Percentiles rank a stretch among this genome's conserved stretches.
phyloP scores from a whole-genome alignment of 2,797 vertebrate species.

The Phyllotis vaccarum region DNA sequence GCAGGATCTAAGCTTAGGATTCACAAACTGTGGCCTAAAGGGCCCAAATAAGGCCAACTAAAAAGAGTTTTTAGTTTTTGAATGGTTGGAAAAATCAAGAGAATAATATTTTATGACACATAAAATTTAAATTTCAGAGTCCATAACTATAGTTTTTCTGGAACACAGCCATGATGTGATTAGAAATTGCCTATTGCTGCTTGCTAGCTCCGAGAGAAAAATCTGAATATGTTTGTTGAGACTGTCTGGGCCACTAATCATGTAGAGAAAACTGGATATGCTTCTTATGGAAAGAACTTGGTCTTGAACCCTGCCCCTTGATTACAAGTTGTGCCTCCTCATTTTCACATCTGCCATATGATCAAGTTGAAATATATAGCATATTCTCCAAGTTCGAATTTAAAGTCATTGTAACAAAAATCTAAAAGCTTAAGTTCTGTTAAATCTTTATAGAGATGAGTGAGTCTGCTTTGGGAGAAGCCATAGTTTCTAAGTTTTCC shows the following conservation, averaged over 20 bases:
- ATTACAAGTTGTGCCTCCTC: not conserved
- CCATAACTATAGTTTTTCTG: not conserved
- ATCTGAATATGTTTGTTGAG: not conserved
- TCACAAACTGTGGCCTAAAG: not conserved
- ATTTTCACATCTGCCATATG: not conserved
- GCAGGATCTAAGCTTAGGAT: not conserved
- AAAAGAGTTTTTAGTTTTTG: slow-evolving; percentile 8
- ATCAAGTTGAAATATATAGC: not conserved
- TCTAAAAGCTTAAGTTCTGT: not conserved
- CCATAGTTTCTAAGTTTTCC: not conserved
- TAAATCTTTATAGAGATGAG: not conserved
- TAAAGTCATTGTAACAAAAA: not conserved
- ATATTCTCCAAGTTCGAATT: not conserved
- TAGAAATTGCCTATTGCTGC: not conserved
- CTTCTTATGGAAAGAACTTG: not conserved
- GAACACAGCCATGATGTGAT: not conserved
- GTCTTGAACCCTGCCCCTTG: not conserved
- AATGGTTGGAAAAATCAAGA: not conserved
- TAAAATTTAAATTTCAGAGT: slow-evolving; percentile 50
- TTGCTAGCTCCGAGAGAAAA: not conserved
- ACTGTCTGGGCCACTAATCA: rapidly evolving
- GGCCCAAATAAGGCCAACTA: not conserved
- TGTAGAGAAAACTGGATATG: not conserved
- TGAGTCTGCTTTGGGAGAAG: not conserved
- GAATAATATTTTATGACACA: slow-evolving; percentile 23